phyloP scores from a whole-genome alignment of 2,888 invertebrate genomes.

The Chymomyza amoena region DNA sequence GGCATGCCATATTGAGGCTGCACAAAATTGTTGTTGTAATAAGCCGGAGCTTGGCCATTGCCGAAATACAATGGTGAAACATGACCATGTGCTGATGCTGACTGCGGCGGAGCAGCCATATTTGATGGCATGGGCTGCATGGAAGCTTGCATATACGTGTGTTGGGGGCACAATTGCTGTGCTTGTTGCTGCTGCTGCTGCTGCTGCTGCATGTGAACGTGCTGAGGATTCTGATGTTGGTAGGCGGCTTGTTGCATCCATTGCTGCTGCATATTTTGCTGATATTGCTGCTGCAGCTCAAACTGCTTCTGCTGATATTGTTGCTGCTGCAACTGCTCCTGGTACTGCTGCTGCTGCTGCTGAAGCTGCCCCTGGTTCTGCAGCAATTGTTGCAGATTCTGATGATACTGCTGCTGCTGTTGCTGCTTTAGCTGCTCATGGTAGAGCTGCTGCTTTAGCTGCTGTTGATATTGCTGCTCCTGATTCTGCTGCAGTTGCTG shows the following conservation, averaged over 20 bases:
- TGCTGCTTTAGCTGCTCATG: background rate
- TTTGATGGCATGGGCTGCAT: background rate
- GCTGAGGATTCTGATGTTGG: too few relatives aligned
- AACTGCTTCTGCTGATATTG: constrained; percentile 5
- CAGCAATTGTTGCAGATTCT: background rate
- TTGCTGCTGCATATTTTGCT: background rate
- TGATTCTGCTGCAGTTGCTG: background rate
- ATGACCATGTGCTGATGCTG: background rate
- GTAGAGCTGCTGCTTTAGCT: background rate
- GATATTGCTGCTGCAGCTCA: background rate
- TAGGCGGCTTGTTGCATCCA: too few relatives aligned
- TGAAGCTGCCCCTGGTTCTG: background rate
- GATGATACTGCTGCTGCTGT: constrained; percentile 8
- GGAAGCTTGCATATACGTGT: background rate
- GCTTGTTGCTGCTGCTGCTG: constrained; percentile 7
- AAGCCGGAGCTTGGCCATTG: background rate
- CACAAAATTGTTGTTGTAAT: background rate
- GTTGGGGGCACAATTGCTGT: background rate
- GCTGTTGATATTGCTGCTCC: background rate
- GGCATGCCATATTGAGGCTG: background rate
- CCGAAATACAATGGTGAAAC: background rate
- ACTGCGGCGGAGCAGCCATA: background rate
- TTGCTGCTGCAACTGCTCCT: constrained; percentile 1
- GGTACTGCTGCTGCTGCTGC: background rate
- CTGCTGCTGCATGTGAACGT: constrained; percentile 9